Evolutionary conservation across 2,797 vertebrate species (phyloP), one percentile per base, ranked within the genome.

Genomic region (Dendrocincla fuliginosa): DNA sequence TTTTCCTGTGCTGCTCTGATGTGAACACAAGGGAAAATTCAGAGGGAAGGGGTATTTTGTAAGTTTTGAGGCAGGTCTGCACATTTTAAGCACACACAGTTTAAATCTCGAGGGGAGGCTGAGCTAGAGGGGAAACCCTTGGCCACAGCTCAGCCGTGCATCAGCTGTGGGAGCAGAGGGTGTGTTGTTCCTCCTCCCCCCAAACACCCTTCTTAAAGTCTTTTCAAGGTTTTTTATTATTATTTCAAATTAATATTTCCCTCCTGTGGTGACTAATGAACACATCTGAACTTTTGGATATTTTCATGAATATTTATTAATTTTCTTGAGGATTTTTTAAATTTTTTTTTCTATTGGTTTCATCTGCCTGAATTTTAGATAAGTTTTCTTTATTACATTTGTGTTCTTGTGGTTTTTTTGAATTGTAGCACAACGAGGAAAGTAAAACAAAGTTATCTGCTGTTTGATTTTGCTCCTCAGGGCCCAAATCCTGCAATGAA

Each of bases 221-320:
- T 87, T 93, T 70, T 53, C n/a, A 86, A 78, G 28, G 11, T 14
- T 80, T 92, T 42, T 89, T 69, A 37, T 59, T 65, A 44, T 87
- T 87, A 57, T 83, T 96, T 95, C 71, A 64, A 93, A 85, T 87
- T 69, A 85, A 2, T 67, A 64, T 91, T 93, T 87, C 78, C 69
- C 78, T 92, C 86, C 78, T 68, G 59, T 79, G 74, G 74, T 82
- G 85, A 82, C 83, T 84, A 63, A 84, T 89, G 77, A 94, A 94
- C 90, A 77, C 71, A 65, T 50, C 47, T 73, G 30, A 63, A 25
- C 75, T 87, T 85, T 91, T 39, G 25, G 60, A 42, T 74, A 46
- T 80, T 74, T 82, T 73, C 7, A 61, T 79, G 16, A 90, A 80
- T 87, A 93, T 91, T 94, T 87, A 71, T 81, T 88, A 0, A 32